Evolutionary conservation across 30 jellyfish, hydroid and myxozoan genomes (phyloP).

Genomic region (Catostylus mosaicus): DNA sequence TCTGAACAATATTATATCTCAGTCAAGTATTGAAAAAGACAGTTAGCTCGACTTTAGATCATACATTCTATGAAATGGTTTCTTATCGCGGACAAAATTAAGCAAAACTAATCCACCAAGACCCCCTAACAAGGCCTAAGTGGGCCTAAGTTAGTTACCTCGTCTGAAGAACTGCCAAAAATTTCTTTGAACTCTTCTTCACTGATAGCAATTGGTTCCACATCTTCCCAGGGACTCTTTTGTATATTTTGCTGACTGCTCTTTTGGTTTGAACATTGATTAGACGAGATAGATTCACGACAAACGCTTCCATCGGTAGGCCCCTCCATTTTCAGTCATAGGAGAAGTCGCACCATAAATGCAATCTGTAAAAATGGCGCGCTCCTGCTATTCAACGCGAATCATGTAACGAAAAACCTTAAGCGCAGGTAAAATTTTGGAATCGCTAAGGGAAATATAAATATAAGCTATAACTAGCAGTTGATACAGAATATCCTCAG

Average conservation of each 20-base stretch:
- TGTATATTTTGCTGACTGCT: background rate
- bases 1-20: too few species aligned
- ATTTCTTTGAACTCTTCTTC: conserved; percentile 48
- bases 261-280: background rate
- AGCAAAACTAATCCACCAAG: background rate
- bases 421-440: too few species aligned
- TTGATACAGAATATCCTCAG: too few species aligned
- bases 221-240: conserved; percentile 38
- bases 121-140: conserved; percentile 31
- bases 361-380: conserved; percentile 27
- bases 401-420: too few species aligned
- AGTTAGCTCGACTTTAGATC: too few species aligned
- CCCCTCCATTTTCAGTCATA: conserved; percentile 1
- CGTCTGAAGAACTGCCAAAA: conserved; percentile 81
- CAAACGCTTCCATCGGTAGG: background rate
- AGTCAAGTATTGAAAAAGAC: too few species aligned
- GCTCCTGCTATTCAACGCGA: conserved; percentile 13
- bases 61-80: too few species aligned
- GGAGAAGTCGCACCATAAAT: conserved; percentile 13
- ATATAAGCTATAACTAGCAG: too few species aligned
- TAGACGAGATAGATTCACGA: background rate
- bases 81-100: too few species aligned
- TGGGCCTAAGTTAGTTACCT: conserved; percentile 42
- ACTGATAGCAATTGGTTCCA: conserved; percentile 54
- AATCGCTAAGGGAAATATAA: too few species aligned